Evolutionary conservation across 2,888 invertebrate genomes (phyloP).

Genomic region (Alitta virens): DNA sequence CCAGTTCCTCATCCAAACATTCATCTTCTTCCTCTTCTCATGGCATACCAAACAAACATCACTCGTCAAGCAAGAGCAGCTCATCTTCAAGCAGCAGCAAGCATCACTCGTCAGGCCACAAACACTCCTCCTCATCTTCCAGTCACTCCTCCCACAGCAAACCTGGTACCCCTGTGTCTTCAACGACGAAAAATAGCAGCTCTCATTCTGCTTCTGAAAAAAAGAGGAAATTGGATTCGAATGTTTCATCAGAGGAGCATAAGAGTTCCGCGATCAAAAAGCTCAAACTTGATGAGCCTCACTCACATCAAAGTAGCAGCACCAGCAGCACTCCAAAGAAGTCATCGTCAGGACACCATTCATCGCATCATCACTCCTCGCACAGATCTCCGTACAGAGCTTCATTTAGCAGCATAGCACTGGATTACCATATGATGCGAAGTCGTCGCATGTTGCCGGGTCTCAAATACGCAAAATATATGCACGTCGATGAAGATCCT

Average conservation of each 20-base stretch:
- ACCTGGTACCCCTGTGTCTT: constrained; percentile 11
- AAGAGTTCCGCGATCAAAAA: neutral
- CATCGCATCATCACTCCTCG: neutral
- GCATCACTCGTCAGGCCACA: neutral
- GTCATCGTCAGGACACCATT: neutral
- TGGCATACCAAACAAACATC: neutral
- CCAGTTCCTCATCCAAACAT: constrained; percentile 5
- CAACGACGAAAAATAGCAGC: neutral
- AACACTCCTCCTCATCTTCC: neutral
- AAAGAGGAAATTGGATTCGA: constrained; percentile 8
- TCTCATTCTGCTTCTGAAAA: neutral
- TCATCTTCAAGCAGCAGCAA: constrained; percentile 1
- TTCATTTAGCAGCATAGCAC: neutral
- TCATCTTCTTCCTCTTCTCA: constrained; percentile 8
- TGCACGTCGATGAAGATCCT: constrained; percentile 86
- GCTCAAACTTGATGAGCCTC: constrained; percentile 2
- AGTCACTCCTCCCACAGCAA: constrained; percentile 13
- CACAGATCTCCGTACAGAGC: neutral
- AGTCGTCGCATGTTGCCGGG: neutral
- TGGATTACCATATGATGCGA: constrained; percentile 6
- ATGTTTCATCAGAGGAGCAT: neutral
- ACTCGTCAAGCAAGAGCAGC: neutral
- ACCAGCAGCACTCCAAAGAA: constrained; percentile 3
- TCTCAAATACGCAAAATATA: constrained; percentile 52
- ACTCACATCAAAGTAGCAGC: neutral